Evolutionary conservation across 1,140 invertebrate genomes (phyloP), one percentile per base, ranked within the genome.

Genomic region (Drosophila serrata): DNA sequence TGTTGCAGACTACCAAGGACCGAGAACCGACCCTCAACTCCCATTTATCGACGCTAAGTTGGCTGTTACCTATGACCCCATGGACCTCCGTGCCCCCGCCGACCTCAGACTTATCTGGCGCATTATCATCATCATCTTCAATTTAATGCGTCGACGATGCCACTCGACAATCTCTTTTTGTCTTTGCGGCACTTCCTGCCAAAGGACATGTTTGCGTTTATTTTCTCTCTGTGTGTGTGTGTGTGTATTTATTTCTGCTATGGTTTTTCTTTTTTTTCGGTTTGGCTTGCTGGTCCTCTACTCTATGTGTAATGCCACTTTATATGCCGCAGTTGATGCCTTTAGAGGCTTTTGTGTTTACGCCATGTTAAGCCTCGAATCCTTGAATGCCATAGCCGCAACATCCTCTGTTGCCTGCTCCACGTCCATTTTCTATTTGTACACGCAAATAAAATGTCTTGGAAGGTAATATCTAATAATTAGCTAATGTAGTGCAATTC

Each of bases 91-190:
- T 51, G 49, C 31, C 13, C 31, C 19, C 31, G 11, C 31, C 19
- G 42, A 37, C 62, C 51, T 22, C 59, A 59, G 69, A 78, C 77
- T 90, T 90, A 90, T 90, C 86, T 68, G 73, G 70, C 86, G 79
- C 86, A 90, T 90, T 90, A 90, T 90, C 86, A 86, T 90, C 86
- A 90, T 90, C 87, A 90, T 90, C 86, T 90, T 90, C 87, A 90
- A 86, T 86, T 90, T 90, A 90, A 90, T 90, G 87, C 86, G 86
- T 84, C 73, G 80, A 85, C 76, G 73, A 85, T 70, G 74, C 84
- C 80, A 87, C 85, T 88, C 85, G 85, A 90, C 85, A 90, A 85
- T 75, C 82, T 86, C 72, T 81, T 87, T 87, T 87, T 87, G 84
- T 88, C 87, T 90, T 88, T 88, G 85, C 68, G 85, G 77, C 81